Evolutionary conservation across 2,888 invertebrate genomes (phyloP), one percentile per base, ranked within the genome.

Genomic region (Laspeyria flexula): DNA sequence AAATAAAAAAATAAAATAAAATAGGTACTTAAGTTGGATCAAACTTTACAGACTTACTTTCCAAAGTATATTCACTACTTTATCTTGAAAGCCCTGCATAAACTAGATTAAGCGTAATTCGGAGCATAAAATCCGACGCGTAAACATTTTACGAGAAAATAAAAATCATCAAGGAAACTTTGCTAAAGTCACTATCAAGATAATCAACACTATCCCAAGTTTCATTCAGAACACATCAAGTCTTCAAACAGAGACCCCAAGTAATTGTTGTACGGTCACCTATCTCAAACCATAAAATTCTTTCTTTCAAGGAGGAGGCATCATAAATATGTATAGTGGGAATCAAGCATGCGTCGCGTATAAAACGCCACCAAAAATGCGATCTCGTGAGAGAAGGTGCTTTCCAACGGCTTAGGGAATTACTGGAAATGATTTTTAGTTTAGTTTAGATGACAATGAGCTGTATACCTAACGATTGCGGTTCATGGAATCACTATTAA

Each of bases 311-410:
- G 37, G 11, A 52, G 77, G 73, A 77, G 76, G 78, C 80, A 78
- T 90, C 90, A 91, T 91, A 91, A 91, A 91, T 91, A 91, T 91
- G 91, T 91, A 91, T 90, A 88, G 84, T 83, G 78, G 75, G 87
- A 90, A 91, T 89, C 90, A 90, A 87, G 91, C 91, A 90, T 90
- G 90, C 91, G 88, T 89, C 87, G 84, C 85, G 89, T 86, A 88
- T 89, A 90, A 90, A 90, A 86, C 85, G 86, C 81, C 80, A 77
- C 88, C 90, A 85, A 90, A 91, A 90, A 90, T 90, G 85, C 84
- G 88, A 87, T 88, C 89, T 88, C 89, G 77, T 75, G 86, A 88
- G 84, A 79, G 77, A 75, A 79, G 80, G 76, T 74, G 73, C 73
- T 75, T 68, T 60, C 59, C 74, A 61, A 48, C 27, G 71, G 67